phyloP scores from a whole-genome alignment of 2,797 vertebrate genomes.

The Lepidocolaptes lacrymiger region DNA sequence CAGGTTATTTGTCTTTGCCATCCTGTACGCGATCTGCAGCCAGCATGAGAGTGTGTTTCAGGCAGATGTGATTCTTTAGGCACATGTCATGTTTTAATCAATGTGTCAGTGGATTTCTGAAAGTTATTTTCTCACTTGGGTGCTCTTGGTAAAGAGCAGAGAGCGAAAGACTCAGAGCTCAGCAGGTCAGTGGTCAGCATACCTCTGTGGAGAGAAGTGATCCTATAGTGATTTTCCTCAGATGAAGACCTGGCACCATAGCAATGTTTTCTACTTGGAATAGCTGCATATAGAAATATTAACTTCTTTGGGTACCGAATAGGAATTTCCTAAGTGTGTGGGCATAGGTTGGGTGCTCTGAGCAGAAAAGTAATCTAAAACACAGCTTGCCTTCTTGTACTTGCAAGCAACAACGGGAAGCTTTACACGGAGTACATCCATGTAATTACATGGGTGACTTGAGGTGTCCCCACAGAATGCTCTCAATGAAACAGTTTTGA shows the following conservation, averaged over 20 bases:
- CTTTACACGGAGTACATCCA: background rate
- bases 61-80: background rate
- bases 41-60: background rate
- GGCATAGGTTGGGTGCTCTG: background rate
- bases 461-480: background rate
- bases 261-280: background rate
- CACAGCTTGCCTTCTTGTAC: background rate
- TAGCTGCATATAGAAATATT: background rate
- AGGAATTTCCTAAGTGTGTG: background rate
- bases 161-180: background rate
- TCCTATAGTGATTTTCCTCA: background rate
- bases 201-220: background rate
- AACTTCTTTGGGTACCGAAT: background rate
- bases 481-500: background rate
- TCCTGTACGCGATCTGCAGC: background rate
- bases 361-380: background rate
- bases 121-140: background rate
- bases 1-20: slow-evolving; percentile 14
- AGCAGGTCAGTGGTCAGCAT: background rate
- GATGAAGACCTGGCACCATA: background rate
- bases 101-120: background rate
- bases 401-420: background rate
- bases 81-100: background rate
- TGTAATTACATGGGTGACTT: background rate
- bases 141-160: background rate